Evolutionary conservation across 2,888 invertebrate species (phyloP).

Genomic region (Lasioglossum pauxillum): DNA sequence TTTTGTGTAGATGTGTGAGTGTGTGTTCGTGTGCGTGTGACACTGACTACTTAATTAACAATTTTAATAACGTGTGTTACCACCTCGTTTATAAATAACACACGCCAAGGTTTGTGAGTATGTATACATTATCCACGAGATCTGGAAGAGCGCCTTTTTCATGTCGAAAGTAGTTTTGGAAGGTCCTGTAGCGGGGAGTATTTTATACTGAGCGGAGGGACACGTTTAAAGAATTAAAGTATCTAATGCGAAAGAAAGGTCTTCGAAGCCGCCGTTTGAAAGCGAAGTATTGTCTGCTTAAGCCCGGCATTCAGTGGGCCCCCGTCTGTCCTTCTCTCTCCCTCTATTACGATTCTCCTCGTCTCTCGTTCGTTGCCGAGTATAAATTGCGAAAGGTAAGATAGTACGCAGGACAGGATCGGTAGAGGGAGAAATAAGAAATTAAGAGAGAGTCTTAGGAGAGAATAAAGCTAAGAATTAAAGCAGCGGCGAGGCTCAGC

Average conservation of each 20-base stretch:
- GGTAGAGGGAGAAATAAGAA: conserved; percentile 82
- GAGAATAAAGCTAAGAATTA: conserved; percentile 85
- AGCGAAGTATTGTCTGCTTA: conserved; percentile 84
- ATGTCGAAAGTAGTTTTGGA: conserved; percentile 49
- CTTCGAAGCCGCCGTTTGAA: conserved; percentile 80
- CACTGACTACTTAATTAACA: too few relatives aligned
- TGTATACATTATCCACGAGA: not conserved
- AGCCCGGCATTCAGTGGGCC: conserved; percentile 83
- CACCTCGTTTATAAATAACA: too few relatives aligned
- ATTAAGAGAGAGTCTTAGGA: conserved; percentile 84
- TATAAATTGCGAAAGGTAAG: conserved; percentile 83
- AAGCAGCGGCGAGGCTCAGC: conserved; percentile 78
- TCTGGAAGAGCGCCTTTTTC: not conserved
- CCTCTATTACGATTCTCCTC: conserved; percentile 46
- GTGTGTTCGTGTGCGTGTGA: too few relatives aligned
- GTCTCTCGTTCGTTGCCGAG: conserved; percentile 61
- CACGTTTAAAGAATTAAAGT: conserved; percentile 83
- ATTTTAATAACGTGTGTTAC: too few relatives aligned
- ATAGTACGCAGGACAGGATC: conserved; percentile 65
- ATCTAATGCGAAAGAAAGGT: conserved; percentile 83
- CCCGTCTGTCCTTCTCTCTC: conserved; percentile 40
- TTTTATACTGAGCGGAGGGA: conserved; percentile 64
- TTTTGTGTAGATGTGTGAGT: too few relatives aligned
- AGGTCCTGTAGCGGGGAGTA: conserved; percentile 47
- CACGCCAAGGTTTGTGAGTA: not conserved